Conservation (phyloP, 2,113 vertebrate species). For the Burhinus bistriatus region DNA sequence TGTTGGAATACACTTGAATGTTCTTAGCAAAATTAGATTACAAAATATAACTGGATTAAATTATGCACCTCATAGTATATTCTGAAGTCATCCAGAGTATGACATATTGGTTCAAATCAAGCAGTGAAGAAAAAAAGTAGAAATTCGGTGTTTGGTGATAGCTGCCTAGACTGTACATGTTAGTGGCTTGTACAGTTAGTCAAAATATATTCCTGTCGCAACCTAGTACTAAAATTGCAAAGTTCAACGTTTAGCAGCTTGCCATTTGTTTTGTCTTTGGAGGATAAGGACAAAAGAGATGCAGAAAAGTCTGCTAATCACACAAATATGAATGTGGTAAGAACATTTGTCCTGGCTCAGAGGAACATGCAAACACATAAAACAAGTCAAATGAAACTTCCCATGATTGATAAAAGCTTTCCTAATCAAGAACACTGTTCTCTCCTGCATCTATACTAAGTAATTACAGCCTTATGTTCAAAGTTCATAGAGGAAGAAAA, state of each 20-base stretch:
- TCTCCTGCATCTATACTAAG: background rate
- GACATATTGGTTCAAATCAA: background rate
- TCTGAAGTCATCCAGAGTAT: background rate
- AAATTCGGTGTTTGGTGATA: background rate
- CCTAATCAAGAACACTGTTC: background rate
- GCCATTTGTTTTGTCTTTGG: slow-evolving; percentile 54
- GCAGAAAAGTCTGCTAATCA: slow-evolving; percentile 26
- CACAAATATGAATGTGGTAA: background rate
- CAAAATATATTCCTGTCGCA: slow-evolving; percentile 41
- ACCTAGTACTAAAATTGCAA: background rate
- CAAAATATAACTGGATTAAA: slow-evolving; percentile 11
- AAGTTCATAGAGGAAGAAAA: background rate
- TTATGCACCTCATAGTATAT: background rate
- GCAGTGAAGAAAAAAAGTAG: background rate
- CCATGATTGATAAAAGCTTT: background rate
- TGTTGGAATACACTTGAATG: background rate
- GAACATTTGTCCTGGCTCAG: background rate
- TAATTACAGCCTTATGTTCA: background rate
- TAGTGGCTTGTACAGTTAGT: background rate
- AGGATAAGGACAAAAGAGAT: background rate
- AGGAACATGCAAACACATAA: background rate
- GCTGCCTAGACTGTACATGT: background rate
- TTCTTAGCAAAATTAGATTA: slow-evolving; percentile 38
- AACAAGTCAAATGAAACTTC: slow-evolving; percentile 21
- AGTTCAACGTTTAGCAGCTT: slow-evolving; percentile 3